phyloP scores from a whole-genome alignment of 2,888 invertebrate genomes.

The Ecliptopera silaceata region DNA sequence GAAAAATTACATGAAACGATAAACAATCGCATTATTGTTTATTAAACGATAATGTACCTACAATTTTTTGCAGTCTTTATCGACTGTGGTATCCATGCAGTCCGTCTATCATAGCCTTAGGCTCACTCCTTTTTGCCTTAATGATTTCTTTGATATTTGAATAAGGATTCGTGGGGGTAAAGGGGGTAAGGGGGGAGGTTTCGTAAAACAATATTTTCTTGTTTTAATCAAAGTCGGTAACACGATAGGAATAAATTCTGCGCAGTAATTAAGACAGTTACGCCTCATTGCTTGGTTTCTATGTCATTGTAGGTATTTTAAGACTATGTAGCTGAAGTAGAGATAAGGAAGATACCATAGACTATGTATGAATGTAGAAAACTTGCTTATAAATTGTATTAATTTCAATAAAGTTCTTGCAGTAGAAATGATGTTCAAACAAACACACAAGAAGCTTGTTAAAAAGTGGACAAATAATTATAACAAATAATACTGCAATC shows the following conservation, averaged over 20 bases:
- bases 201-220: slow-evolving; percentile 42
- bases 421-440: too few species aligned
- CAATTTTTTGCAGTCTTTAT: not conserved
- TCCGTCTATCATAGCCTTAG: slow-evolving; percentile 1
- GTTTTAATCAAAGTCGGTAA: slow-evolving; percentile 41
- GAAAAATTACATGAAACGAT: too few species aligned
- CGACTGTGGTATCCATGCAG: not conserved
- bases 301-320: slow-evolving; percentile 20
- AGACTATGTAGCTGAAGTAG: slow-evolving; percentile 2
- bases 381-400: too few species aligned
- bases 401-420: too few species aligned
- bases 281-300: slow-evolving; percentile 24
- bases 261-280: slow-evolving; percentile 35
- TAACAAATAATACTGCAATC: too few species aligned
- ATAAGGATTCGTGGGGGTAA: slow-evolving; percentile 40
- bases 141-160: slow-evolving; percentile 56
- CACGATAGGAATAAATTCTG: slow-evolving; percentile 38
- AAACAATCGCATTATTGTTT: too few species aligned
- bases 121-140: slow-evolving; percentile 43
- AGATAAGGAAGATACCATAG: not conserved
- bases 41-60: too few species aligned
- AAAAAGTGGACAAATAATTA: too few species aligned
- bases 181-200: slow-evolving; percentile 18
- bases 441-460: too few species aligned
- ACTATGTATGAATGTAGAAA: too few species aligned